Base-by-base conservation (phyloP, 2,113 vertebrate species). In the Apteryx owenii region DNA sequence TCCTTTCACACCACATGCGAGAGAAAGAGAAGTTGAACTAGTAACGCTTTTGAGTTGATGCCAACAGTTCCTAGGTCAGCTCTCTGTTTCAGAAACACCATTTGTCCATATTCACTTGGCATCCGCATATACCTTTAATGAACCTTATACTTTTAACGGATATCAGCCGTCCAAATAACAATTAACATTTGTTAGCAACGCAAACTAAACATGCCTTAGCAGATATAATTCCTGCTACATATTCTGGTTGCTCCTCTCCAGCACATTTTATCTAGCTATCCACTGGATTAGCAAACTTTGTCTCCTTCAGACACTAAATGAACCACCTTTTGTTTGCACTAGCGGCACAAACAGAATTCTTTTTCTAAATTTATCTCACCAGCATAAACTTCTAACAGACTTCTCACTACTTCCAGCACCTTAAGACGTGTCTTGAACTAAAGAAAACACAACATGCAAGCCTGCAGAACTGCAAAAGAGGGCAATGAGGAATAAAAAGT, bases 1-100 rank as follows among this genome's bases (percentile, higher is more conserved):
- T 12, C 54, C 44, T 62, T 89, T 83, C 69, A 77, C 6, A 53
- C 7, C 5, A 60, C 29, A 26, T 0, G 0, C 13, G 9, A 38
- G 42, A 85, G 18, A 78, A 25, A 58, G 19, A 21, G 51, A 79
- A 90, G 16, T 14, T n/a, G 25, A 84, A 44, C 62, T 33, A 81
- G 14, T n/a, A 86, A 72, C 25, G 26, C 40, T 65, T 77, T 33
- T 0, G 0, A 92, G 31, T 2, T 83, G n/a, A 5, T 51, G 77
- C 33, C 42, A 83, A 58, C 5, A 70, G 42, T 17, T 50, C 54
- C 61, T 42, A 44, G 16, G 38, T 26, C n/a, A 77, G 54, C n/a
- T 53, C 36, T 62, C 15, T 42, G 46, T 42, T 92, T 61, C 86
- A 86, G 14, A 12, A 46, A 85, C 38, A 46, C 17, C 33, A 17